Evolutionary conservation across 2,113 vertebrate species (phyloP).

Genomic region (Nymphicus hollandicus): DNA sequence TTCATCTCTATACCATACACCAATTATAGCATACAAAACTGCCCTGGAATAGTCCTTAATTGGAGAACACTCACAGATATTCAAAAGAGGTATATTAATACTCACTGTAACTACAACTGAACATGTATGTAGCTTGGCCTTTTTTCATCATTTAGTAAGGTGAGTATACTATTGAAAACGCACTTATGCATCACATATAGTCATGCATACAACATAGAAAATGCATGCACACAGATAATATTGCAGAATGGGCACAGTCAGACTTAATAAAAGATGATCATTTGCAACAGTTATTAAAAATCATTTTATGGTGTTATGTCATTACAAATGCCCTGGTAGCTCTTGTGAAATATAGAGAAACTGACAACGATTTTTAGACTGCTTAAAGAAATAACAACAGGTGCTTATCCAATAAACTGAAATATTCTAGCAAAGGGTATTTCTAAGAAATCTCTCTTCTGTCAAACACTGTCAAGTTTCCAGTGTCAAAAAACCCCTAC

Average conservation of each 20-base stretch:
- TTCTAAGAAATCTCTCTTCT: neutral
- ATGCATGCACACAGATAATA: neutral
- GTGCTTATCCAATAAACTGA: neutral
- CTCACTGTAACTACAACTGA: neutral
- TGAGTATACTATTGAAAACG: neutral
- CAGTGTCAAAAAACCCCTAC: neutral
- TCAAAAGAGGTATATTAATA: neutral
- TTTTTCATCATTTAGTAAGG: neutral
- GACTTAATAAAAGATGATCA: neutral
- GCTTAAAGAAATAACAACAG: neutral
- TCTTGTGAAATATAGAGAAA: neutral
- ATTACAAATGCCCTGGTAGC: neutral
- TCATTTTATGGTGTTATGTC: neutral
- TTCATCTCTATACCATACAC: neutral
- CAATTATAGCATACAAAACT: neutral
- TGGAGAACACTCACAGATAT: neutral
- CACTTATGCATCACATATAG: fast-evolving
- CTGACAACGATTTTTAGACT: neutral
- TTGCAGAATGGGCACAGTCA: neutral
- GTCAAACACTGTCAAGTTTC: neutral
- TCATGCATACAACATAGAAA: neutral
- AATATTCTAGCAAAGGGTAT: neutral
- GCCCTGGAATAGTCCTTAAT: neutral
- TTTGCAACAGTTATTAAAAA: neutral
- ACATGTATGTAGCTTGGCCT: neutral